Conservation (phyloP, 2,797 vertebrate genomes). For the Odontamblyopus rebecca region DNA sequence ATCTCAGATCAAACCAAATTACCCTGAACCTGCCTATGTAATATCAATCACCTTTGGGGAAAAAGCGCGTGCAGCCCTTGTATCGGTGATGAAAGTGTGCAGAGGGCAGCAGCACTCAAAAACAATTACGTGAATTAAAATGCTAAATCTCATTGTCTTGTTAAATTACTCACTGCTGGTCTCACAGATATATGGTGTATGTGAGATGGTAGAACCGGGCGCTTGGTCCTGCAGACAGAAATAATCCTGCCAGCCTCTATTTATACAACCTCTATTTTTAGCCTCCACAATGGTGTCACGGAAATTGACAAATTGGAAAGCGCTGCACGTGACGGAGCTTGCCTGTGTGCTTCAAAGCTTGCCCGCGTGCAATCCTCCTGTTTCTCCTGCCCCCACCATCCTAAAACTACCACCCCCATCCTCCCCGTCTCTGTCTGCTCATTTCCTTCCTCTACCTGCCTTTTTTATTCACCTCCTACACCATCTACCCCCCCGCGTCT, state of each 20-base stretch:
- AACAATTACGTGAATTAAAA: slow-evolving; percentile 11
- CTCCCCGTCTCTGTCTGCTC: slow-evolving; percentile 8
- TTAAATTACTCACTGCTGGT: slow-evolving; percentile 19
- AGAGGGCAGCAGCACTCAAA: not conserved
- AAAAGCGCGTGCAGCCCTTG: slow-evolving; percentile 3
- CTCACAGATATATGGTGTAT: slow-evolving; percentile 10
- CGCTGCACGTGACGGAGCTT: slow-evolving; percentile 54
- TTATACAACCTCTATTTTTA: slow-evolving; percentile 82
- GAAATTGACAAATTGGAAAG: slow-evolving; percentile 80
- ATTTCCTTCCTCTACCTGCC: slow-evolving; percentile 39
- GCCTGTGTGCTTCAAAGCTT: slow-evolving; percentile 28
- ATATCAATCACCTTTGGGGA: slow-evolving; percentile 11
- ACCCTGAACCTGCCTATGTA: slow-evolving; percentile 18
- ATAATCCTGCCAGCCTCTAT: slow-evolving; percentile 52
- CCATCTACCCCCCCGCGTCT: slow-evolving; percentile 1
- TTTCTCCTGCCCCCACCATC: slow-evolving; percentile 24
- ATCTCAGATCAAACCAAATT: slow-evolving; percentile 9
- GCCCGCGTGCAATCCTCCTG: slow-evolving; percentile 2
- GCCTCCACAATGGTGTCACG: slow-evolving; percentile 86
- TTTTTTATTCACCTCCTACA: slow-evolving; percentile 43
- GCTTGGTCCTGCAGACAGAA: slow-evolving; percentile 34
- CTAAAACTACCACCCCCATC: slow-evolving; percentile 11
- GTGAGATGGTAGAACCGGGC: slow-evolving; percentile 7
- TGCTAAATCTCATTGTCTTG: slow-evolving; percentile 6
- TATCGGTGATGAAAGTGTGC: not conserved